Evolutionary conservation across 2,797 vertebrate species (phyloP).

Genomic region (Phyllotis vaccarum): DNA sequence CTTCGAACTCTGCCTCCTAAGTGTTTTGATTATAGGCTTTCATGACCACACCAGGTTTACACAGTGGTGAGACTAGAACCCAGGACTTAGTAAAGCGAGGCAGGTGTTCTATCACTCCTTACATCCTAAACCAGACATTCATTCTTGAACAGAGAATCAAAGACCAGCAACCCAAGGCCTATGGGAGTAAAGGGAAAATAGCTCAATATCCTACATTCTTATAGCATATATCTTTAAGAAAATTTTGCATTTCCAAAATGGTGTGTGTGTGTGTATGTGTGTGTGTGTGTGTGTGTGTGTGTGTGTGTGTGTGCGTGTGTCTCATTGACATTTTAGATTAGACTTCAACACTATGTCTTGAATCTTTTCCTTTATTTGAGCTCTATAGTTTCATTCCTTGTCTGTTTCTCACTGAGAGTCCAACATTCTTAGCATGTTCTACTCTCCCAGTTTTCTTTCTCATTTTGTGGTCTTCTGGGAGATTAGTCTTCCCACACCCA

Average conservation of each 20-base stretch:
- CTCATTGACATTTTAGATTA: neutral
- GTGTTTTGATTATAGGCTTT: neutral
- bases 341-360: neutral
- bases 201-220: neutral
- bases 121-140: neutral
- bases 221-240: neutral
- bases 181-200: neutral
- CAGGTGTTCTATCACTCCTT: too few relatives aligned
- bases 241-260: neutral
- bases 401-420: neutral
- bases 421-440: neutral
- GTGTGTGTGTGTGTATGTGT: neutral
- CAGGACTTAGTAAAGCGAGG: neutral
- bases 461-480: neutral
- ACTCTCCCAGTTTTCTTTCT: too few relatives aligned
- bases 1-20: neutral
- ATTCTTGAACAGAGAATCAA: neutral
- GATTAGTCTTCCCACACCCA: neutral
- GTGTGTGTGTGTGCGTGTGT: neutral
- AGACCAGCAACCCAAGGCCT: neutral
- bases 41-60: neutral
- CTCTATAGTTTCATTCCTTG: neutral
- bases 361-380: neutral
- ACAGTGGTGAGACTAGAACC: neutral
- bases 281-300: neutral